Base-by-base conservation (phyloP, 2,113 vertebrate genomes). In the Diphyllodes magnificus region DNA sequence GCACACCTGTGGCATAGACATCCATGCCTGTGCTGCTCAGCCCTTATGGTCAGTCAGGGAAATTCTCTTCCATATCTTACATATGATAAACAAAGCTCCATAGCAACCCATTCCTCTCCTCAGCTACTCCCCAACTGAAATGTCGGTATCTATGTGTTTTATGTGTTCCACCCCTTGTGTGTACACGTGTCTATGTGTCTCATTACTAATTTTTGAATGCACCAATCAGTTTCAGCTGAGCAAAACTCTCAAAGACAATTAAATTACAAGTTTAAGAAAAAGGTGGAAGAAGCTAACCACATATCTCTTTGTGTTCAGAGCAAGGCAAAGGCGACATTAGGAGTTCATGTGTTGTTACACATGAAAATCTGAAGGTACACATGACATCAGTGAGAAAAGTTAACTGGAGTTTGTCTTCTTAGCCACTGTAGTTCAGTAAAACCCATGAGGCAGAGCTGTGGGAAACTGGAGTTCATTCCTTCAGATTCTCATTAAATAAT, bases 121-220 rank as follows among this genome's bases (percentile, higher is more conserved):
- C 59, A 59, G 17, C 25, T 68, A 22, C 27, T 63, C 45, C 11
- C 47, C 42, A 39, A 0, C 1, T 53, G 77, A 86, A 88, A 60
- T 59, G 19, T 28, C 8, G 5, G 37, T 50, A 42, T 79, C 35
- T 80, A 2, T 28, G 28, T 73, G n/a, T 81, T 88, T 37, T 37
- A 14, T 28, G 18, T 3, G 1, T 90, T 82, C 71, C 15, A 8
- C 2, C 3, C 10, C 35, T 66, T 37, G 10, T 42, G 27, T 40
- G 39, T 68, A 28, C 5, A 6, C 3, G 1, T 57, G 22, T 31
- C 27, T 56, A 1, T 0, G 0, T 23, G 13, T 21, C 24, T 82
- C n/a, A 15, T 82, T 27, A 14, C 19, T 72, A 5, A 37, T 39
- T 79, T 68, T 82, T 47, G 35, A 88, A 51, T 20, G 24, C 1